Evolutionary conservation across 2,888 invertebrate genomes (phyloP), one percentile per base, ranked within the genome.

Genomic region (Nezara viridula): DNA sequence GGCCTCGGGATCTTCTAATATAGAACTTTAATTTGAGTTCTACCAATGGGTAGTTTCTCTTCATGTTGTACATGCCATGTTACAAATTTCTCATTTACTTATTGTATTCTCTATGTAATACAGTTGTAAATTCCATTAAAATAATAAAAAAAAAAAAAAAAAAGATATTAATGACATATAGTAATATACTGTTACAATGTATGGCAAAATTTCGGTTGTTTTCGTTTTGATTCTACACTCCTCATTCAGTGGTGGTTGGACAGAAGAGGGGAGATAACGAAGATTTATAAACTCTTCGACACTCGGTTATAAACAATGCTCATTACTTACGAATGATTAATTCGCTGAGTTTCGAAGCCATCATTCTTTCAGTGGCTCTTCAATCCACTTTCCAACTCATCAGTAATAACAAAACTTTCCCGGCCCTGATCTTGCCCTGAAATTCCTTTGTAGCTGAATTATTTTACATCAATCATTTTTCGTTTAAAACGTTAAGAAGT

Each of bases 251-350:
- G 66, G 19, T 73, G 5, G 0, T 27, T 19, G 1, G 5, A 7
- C 37, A 73, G 37, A 73, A 73, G 66, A 37, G 7, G 6, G 66
- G 6, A 32, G 66, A 32, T 73, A 73, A 73, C 66, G 37, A 73
- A 37, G 66, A 73, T 73, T 73, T 37, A 73, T 73, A 73, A 32
- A 37, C 32, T 19, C 66, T 73, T 37, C 32, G 66, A 73, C 66
- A 73, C 66, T 73, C 9, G 32, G 37, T 73, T 73, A 73, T 73
- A 73, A 73, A 73, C 66, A 32, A 73, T 37, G 66, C 37, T 73
- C 37, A 73, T 73, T 73, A 73, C 66, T 73, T 73, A 37, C 66
- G 66, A 27, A 73, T 73, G 66, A 73, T 73, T 73, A 73, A 73
- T 73, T 37, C 66, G 37, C 66, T 37, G 66, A 73, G 66, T 73